Base-by-base conservation (phyloP, 2,888 invertebrate genomes). In the Folsomia manolachei region DNA sequence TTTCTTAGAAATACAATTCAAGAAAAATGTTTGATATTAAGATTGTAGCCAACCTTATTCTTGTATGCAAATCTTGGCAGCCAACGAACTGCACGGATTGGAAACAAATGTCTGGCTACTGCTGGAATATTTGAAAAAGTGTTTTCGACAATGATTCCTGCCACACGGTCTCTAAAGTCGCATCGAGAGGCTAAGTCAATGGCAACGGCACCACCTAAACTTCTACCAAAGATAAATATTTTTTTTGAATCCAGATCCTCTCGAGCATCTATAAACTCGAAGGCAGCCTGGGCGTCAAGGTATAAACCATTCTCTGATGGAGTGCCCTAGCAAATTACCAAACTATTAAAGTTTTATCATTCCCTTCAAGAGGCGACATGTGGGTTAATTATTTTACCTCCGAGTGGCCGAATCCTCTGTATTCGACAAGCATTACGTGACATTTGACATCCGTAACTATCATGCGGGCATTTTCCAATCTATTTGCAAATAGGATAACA, bases 111-210 rank as follows among this genome's bases (percentile, higher is more conserved):
- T 81, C 89, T 88, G 21, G 94, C 95, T 90, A 97, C 95, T 77
- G 94, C 94, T 39, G 95, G 95, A 84, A 97, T 93, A 83, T 92
- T 93, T 2, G 95, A 95, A 82, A 97, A 97, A 1, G 96, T 96
- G 84, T 97, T 97, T 84, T 97, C 97, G 21, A 97, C 88, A 78
- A 97, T 88, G 75, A 95, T 85, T 79, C 92, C 94, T 89, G 93
- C 91, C 75, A 96, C 88, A 85, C 90, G 90, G 81, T 89, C 89
- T 53, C 89, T 87, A 84, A 92, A 93, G 79, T 91, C 89, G 21
- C 89, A 86, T 81, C 90, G 89, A 23, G 91, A 89, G 1, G 92
- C 92, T 73, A 95, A 86, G 84, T 95, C 93, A 78, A 96, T 91
- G 1, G 94, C 95, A 69, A 97, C 91, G 19, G 95, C 96, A 53